Base-by-base conservation (phyloP, 2,888 invertebrate genomes). In the Lithophane socia region DNA sequence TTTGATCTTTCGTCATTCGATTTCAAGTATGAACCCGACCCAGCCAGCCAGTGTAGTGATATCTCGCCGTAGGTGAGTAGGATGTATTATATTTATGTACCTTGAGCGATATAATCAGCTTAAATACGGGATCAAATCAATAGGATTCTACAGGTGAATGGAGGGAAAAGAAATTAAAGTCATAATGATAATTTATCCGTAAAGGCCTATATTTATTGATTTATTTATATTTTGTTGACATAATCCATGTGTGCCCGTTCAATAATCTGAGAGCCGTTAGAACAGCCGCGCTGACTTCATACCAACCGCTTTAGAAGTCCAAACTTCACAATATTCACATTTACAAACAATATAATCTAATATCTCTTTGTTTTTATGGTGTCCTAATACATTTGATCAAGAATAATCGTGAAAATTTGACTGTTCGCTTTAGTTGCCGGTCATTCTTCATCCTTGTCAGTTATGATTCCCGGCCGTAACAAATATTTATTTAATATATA, bases 131-230 rank as follows among this genome's bases (percentile, higher is more conserved):
- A 63, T 21, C 42, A 8, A 42, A 63, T 37, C 42, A 8, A 42
- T 13, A 42, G 63, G 42, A 64, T n/a, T 61, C 37, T 61, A 61
- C 18, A 18, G 29, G 60, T 60, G 3, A 7, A 0, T 24, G 7
- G 1, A 21, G 24, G 54, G 18, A 2, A 3, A 24, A n/a, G 16
- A 82, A 85, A 82, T 65, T 63, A 84, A 82, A 85, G 72, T 2
- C 83, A 12, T 74, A 76, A 83, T 79, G 86, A 92, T 92, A 93
- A 91, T 91, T 92, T 93, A 94, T 94, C 94, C 92, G 89, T 94
- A 94, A 94, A 94, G 94, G 94, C 94, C 94, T 95, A 95, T 95
- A 94, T 94, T 94, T 92, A 94, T 94, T 93, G 89, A 93, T 93
- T 92, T 93, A 92, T 94, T 92, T 92, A 91, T 91, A 87, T 89